Evolutionary conservation across 1,140 invertebrate species (phyloP).

Genomic region (Drosophila nigromelanica): DNA sequence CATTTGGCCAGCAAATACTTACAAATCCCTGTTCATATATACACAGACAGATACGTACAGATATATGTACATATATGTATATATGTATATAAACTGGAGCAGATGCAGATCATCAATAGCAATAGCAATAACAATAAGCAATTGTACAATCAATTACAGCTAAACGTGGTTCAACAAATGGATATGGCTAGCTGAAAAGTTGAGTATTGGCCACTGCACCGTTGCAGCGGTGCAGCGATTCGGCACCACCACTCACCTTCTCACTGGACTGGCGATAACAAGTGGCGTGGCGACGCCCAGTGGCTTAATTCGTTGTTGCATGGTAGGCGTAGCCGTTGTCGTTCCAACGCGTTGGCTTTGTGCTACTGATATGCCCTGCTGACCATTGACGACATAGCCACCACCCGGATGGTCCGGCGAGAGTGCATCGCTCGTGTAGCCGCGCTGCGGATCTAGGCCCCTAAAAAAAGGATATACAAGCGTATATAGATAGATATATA

Average conservation of each 20-base stretch:
- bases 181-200: constrained; percentile 3
- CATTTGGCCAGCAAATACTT: neutral
- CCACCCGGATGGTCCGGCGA: constrained; percentile 85
- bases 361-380: constrained; percentile 65
- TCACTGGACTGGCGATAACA: constrained; percentile 92
- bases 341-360: constrained; percentile 72
- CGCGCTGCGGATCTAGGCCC: constrained; percentile 87
- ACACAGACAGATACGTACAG: too few relatives aligned
- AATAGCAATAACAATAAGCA: constrained; percentile 17
- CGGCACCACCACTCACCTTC: constrained; percentile 87
- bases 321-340: constrained; percentile 87
- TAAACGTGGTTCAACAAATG: constrained; percentile 8
- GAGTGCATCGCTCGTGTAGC: constrained; percentile 88
- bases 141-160: constrained; percentile 7
- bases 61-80: neutral
- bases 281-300: constrained; percentile 94
- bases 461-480: constrained; percentile 50
- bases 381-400: constrained; percentile 56
- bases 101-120: neutral
- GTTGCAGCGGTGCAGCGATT: neutral
- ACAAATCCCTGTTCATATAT: neutral
- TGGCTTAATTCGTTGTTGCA: constrained; percentile 95
- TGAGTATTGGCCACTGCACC: neutral
- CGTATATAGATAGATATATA: too few relatives aligned
- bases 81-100: neutral